Evolutionary conservation across 2,888 invertebrate species (phyloP), one percentile per base, ranked within the genome.

Genomic region (Nephrocerus scutellatus): DNA sequence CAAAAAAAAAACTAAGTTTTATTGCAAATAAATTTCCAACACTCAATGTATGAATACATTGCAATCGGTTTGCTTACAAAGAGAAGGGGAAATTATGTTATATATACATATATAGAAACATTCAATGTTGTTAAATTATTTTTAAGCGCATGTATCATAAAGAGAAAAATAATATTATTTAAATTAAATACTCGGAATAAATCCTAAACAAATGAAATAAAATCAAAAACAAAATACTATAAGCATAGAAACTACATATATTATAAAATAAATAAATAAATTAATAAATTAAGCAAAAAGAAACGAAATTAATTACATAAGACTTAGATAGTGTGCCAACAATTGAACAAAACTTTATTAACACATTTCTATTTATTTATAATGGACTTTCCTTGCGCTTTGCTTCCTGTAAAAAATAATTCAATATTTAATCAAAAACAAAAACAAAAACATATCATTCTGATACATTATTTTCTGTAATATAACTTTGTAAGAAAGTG

Each of bases 111-210:
- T n/a, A n/a, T n/a, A n/a, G n/a, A 60, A 62, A 57, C 65, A 65
- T 62, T 63, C 47, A 63, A 63, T 63, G 64, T 63, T 63, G 63
- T 65, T 63, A 62, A 63, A 65, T 63, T 64, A 56, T 59, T 57
- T 55, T 52, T 63, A 63, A 65, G 63, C 50, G 54, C 58, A 59
- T 63, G 62, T 50, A 62, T 59, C 56, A 55, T 46, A 47, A 42
- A 39, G 41, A 37, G 36, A 16, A 26, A 39, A 44, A 37, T 26
- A 28, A 22, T 34, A 37, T 24, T n/a, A 31, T 46, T 41, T 42
- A 40, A 26, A 31, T 19, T 41, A 22, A 40, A 50, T 48, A 47
- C 45, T 46, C 49, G 49, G 44, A 44, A 44, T 43, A 39, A 38
- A 43, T 28, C 19, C 21, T 16, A 41, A 39, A 26, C 26, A 14